These are phyloP conservation scores for Mastomys coucha DNA, from an alignment of 2,113 vertebrate species.

Conservation along the genomic window DNA sequence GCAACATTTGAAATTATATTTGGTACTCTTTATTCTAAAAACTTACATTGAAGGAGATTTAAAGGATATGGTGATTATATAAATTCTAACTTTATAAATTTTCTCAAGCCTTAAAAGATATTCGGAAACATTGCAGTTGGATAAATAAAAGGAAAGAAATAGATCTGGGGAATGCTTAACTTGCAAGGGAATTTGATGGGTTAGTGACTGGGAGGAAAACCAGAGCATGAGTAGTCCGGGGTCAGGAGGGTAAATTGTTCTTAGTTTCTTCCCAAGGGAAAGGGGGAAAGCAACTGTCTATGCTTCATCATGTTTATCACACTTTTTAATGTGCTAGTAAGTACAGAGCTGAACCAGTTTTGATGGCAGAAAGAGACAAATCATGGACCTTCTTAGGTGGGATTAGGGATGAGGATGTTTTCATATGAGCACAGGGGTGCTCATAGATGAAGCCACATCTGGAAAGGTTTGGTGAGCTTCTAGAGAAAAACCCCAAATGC, in stretches of 20 bases:
- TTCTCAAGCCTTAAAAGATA: background rate
- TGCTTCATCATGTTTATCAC: background rate
- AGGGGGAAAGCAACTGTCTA: background rate
- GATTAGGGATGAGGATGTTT: background rate
- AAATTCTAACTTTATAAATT: slow-evolving; percentile 4
- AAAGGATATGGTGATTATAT: slow-evolving; percentile 44
- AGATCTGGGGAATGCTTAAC: background rate
- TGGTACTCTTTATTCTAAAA: slow-evolving; percentile 52
- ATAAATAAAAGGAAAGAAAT: background rate
- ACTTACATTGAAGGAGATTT: slow-evolving; percentile 1
- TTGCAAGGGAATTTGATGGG: slow-evolving; percentile 24
- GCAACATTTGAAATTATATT: slow-evolving; percentile 46
- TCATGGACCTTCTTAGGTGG: background rate
- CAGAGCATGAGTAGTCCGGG: background rate
- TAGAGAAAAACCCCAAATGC: background rate
- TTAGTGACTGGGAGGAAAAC: slow-evolving; percentile 16
- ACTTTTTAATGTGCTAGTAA: background rate
- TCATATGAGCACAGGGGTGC: background rate
- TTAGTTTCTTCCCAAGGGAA: background rate
- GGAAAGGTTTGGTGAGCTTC: background rate
- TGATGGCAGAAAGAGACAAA: background rate
- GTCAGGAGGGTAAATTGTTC: background rate
- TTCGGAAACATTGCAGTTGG: slow-evolving; percentile 6
- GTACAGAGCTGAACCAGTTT: background rate
- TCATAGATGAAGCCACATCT: background rate